Evolutionary conservation across 2,797 vertebrate genomes (phyloP), one percentile per base, ranked within the genome.

Genomic region (Pelochelys cantorii): DNA sequence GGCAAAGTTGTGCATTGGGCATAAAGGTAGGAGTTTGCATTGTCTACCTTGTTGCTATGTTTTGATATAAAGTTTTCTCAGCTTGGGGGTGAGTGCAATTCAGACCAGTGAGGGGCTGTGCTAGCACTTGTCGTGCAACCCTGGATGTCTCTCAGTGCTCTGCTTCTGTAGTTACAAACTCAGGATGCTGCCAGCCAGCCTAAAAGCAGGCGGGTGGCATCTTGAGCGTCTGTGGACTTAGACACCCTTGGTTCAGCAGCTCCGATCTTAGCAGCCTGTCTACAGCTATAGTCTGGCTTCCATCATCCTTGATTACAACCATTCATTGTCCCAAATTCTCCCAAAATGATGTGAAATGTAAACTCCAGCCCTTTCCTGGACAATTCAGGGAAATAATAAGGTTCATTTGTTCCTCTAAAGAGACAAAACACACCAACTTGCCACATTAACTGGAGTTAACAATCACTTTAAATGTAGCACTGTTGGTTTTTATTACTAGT

Each of bases 21-120:
- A 93, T 87, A 3, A 18, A 8, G 10, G 0, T 2, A 0, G 0
- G 5, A 10, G 78, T 85, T 48, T 13, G 1, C 3, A 11, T 34
- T 29, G 83, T 15, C n/a, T 83, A 14, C 83, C 74, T 68, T 81
- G 42, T 60, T 75, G 74, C 14, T n/a, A 12, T 54, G 3, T 8
- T 93, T 85, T 79, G 60, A 29, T 15, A 31, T 10, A 42, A 42
- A 42, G 29, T 65, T n/a, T 31, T 18, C 31, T 65, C 31, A n/a
- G 62, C 18, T 65, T 65, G 31, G 31, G 31, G 15, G 31, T 18
- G 15, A 15, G 62, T 65, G 62, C 13, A 31, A 5, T 65, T 7
- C 62, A n/a, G 62, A n/a, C 15, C 15, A n/a, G 29, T n/a, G 31
- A 65, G 31, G 62, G 13, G 15, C 9, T 65, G 5, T 25, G 3